Base-by-base conservation (phyloP, 2,888 invertebrate species). In the Cryptops parisi region DNA sequence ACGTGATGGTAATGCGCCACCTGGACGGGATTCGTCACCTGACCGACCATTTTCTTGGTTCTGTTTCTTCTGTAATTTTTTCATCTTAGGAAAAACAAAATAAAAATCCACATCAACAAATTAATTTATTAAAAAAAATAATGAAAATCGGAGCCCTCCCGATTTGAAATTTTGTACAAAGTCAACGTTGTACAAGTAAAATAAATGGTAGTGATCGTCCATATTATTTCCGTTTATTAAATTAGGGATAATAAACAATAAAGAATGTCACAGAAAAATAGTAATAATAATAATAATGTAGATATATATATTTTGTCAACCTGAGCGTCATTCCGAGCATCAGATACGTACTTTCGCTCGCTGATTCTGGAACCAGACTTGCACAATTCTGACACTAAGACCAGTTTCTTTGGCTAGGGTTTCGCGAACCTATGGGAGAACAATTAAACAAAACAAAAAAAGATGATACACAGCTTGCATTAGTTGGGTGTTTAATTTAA, bases 1-100 rank as follows among this genome's bases (percentile, higher is more conserved):
- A 27, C 52, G 43, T 17, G 26, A 41, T 23, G 50, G 50, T 19
- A 21, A 6, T 17, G 12, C 43, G 17, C n/a, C n/a, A 9, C 22
- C 27, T 33, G 44, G 21, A 21, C 52, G 22, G 5, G 52, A 22
- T 21, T 52, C 52, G 19, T 52, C 52, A 22, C 27, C 21, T 19
- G 44, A 26, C 44, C 52, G 52, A 17, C 52, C 52, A 52, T 66
- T 66, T 54, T 64, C 55, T 60, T 85, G 85, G 65, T 90, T 91
- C 2, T 89, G 87, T 68, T 93, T 90, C 51, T 94, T 76, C 66
- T 94, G 93, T 54, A 94, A 83, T 72, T 97, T 97, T 76, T 97
- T 97, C 84, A 97, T 93, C 74, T 72, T 62, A 24, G 43, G 27
- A n/a, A n/a, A n/a, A n/a, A n/a, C n/a, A n/a, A 9, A 33, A 33